A percentile compares a stretch with the other conserved stretches of the same genome.
These are phyloP conservation scores for Cryptocheilus praepositus DNA, from an alignment of 2,888 invertebrate genomes.

Conservation along the genomic window DNA sequence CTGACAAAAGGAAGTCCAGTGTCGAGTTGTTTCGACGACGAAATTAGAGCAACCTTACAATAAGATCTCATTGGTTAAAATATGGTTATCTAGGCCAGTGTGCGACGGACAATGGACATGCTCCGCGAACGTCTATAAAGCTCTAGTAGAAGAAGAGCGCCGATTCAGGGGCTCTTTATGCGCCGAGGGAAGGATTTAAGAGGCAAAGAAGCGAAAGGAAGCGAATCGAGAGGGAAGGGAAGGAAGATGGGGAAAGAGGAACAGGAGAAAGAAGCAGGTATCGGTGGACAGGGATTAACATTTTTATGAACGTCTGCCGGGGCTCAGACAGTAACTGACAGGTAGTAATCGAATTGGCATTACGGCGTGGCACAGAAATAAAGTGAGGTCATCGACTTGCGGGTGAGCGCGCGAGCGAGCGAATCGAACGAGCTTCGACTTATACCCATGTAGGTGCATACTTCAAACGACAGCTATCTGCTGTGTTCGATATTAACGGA, in stretches of 20 bases:
- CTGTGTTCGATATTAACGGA: no score
- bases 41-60: conserved; percentile 58
- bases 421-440: conserved; percentile 17
- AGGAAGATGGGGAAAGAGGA: neutral
- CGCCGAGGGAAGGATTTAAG: no score
- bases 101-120: no score
- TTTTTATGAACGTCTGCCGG: neutral
- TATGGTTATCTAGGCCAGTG: conserved; percentile 23
- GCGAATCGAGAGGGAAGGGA: neutral
- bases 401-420: neutral
- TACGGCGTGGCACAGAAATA: conserved; percentile 22
- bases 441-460: no score
- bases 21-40: conserved; percentile 9
- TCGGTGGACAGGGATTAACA: neutral
- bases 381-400: conserved; percentile 29
- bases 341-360: conserved; percentile 27
- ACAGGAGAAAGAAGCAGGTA: neutral
- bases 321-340: conserved; percentile 14
- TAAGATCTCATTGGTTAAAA: conserved; percentile 45
- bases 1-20: conserved; percentile 57
- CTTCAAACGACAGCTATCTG: no score
- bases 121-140: neutral
- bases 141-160: neutral
- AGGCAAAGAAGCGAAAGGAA: neutral
- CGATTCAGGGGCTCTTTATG: no score